Base-by-base conservation (phyloP, 2,113 vertebrate species). In the Heterotilapia buettikoferi region DNA sequence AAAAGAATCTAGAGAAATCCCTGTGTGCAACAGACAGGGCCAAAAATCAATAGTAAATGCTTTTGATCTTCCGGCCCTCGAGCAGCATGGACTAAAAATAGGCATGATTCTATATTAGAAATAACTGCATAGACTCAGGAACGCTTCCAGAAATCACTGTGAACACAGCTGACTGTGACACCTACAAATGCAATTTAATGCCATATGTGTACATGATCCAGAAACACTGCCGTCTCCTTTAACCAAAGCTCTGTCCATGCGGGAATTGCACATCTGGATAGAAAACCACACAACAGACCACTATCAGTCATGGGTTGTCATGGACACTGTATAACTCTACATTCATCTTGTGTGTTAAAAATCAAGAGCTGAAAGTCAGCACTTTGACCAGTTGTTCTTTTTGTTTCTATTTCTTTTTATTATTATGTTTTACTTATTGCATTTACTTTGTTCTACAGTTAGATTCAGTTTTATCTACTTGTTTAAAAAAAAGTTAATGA, bases 351-450 rank as follows among this genome's bases (percentile, higher is more conserved):
- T 21, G 19, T 21, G 33, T 68, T 68, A 38, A 68, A 38, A 68
- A 68, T 66, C 61, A 36, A 36, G 31, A 36, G 61, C 31, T 63
- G 18, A 66, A 66, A 38, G 31, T 66, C 61, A 68, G 4, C 33
- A 68, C 61, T 68, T 68, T 38, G 19, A 68, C 19, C 19, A 68
- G 10, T 66, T 66, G 31, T 66, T 38, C 31, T 38, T 38, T 63
- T 68, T 2, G 1, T 38, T 66, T 66, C 19, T 5, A n/a, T 33
- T 61, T 31, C 0, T 33, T 61, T 2, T 2, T 61, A 31, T 31
- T 59, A 26, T 29, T 6, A 0, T 66, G n/a, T 38, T 66, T 66
- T 66, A n/a, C 33, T 36, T n/a, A 36, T 18, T 63, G 2, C 6
- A 36, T 63, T 36, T 11, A 63, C 2, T 63, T 36, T n/a, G 31